Evolutionary conservation across 2,797 vertebrate species (phyloP).

Genomic region (Brachyrhaphis roseni): DNA sequence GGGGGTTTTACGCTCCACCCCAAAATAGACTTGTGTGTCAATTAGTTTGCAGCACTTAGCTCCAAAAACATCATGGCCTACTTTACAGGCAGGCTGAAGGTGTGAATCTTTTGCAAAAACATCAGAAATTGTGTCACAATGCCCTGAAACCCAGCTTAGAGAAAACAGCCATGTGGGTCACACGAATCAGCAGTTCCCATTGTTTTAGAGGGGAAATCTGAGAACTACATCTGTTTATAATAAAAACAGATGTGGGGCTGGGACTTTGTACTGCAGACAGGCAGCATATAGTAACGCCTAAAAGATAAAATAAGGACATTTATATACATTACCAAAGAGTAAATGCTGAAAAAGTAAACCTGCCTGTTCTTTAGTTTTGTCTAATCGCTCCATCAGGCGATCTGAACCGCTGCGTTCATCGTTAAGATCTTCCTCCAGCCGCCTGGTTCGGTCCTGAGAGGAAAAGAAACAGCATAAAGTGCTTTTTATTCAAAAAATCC

Average conservation of each 20-base stretch:
- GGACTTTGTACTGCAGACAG: constrained; percentile 22
- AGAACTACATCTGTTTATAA: constrained; percentile 59
- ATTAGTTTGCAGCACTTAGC: constrained; percentile 64
- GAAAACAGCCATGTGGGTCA: constrained; percentile 14
- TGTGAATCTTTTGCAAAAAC: constrained; percentile 12
- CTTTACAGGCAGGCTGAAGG: constrained; percentile 48
- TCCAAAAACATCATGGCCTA: constrained; percentile 56
- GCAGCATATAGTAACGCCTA: constrained; percentile 14
- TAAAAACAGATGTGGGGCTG: constrained; percentile 56
- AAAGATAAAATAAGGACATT: not conserved
- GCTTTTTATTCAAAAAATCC: not conserved
- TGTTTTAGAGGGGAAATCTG: constrained; percentile 44
- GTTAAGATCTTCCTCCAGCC: constrained; percentile 88
- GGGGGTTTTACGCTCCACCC: constrained; percentile 45
- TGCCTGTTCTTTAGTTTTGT: constrained; percentile 92
- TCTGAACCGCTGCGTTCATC: constrained; percentile 91
- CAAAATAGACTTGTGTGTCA: constrained; percentile 67
- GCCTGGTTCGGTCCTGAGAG: constrained; percentile 85
- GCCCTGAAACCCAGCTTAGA: not conserved
- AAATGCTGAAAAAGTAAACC: constrained; percentile 36
- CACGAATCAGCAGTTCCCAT: constrained; percentile 42
- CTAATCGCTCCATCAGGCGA: constrained; percentile 88
- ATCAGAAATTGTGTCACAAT: constrained; percentile 4
- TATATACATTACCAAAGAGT: not conserved
- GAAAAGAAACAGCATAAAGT: constrained; percentile 20